A percentile compares a stretch with the other conserved stretches of the same genome.
Evolutionary conservation across 2,797 vertebrate genomes (phyloP).

Genomic region (Poliocrania exsul): DNA sequence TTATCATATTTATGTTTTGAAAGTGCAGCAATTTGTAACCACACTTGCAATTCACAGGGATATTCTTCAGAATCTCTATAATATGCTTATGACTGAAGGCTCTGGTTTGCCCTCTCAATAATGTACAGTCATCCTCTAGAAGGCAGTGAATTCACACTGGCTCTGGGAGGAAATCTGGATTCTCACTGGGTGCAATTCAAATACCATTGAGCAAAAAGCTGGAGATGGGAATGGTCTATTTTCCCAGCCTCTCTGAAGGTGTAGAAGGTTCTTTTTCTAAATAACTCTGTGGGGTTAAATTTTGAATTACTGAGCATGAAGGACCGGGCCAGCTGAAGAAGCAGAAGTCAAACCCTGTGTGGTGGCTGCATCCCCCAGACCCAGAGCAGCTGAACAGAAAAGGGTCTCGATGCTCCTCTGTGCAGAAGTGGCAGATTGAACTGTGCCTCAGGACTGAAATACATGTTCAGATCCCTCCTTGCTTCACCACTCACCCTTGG

Average conservation of each 20-base stretch:
- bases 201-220: background rate
- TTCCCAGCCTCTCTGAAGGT: background rate
- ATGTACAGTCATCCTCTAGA: background rate
- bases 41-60: background rate
- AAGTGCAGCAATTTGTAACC: background rate
- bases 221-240: background rate
- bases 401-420: background rate
- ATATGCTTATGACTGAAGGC: background rate
- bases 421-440: background rate
- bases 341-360: background rate
- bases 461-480: fast-evolving
- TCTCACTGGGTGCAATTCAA: background rate
- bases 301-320: background rate
- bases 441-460: background rate
- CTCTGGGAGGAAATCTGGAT: background rate
- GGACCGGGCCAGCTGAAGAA: background rate
- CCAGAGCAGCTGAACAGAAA: fast-evolving
- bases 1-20: background rate
- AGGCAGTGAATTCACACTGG: background rate
- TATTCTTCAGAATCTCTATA: background rate
- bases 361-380: background rate
- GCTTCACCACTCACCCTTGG: background rate
- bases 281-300: background rate
- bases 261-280: background rate
- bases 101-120: background rate